Percentiles rank a stretch among this genome's conserved stretches.
Evolutionary conservation across 2,797 vertebrate genomes (phyloP).

Genomic region (Leptodactylus fallax): DNA sequence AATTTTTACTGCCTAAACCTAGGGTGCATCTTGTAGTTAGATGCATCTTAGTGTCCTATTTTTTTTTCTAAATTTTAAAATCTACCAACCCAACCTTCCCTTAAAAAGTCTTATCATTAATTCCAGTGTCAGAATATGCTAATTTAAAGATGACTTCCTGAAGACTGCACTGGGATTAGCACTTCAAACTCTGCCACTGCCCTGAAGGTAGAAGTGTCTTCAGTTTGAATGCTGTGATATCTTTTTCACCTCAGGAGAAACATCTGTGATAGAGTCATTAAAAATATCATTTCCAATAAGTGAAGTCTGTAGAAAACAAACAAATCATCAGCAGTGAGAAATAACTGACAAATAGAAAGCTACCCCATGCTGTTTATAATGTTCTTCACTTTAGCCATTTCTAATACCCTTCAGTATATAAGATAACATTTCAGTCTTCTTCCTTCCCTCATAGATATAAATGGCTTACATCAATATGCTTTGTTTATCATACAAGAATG

Average conservation of each 20-base stretch:
- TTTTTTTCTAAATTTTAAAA: not conserved
- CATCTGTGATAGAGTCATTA: slow-evolving; percentile 68
- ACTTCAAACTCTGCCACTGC: slow-evolving; percentile 28
- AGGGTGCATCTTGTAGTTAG: too few relatives aligned
- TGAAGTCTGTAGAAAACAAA: slow-evolving; percentile 66
- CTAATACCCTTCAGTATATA: slow-evolving; percentile 50
- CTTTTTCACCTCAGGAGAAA: slow-evolving; percentile 67
- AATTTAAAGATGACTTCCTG: slow-evolving; percentile 44
- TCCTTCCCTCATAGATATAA: slow-evolving; percentile 43
- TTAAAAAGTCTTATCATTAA: slow-evolving; percentile 17
- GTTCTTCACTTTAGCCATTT: slow-evolving; percentile 48
- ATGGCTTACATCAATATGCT: slow-evolving; percentile 38
- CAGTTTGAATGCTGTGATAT: slow-evolving; percentile 50
- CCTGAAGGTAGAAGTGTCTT: slow-evolving; percentile 55
- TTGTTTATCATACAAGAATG: slow-evolving; percentile 47
- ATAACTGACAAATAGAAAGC: slow-evolving; percentile 50
- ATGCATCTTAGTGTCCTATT: not conserved
- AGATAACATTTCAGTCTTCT: slow-evolving; percentile 26
- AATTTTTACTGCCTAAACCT: too few relatives aligned
- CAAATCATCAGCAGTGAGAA: slow-evolving; percentile 60
- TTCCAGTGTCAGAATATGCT: slow-evolving; percentile 35
- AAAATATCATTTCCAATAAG: slow-evolving; percentile 71
- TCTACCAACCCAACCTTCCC: not conserved
- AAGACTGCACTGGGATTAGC: slow-evolving; percentile 32
- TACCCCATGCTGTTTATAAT: slow-evolving; percentile 52